phyloP scores from a whole-genome alignment of 2,797 vertebrate genomes.

The Poecilia gillii region DNA sequence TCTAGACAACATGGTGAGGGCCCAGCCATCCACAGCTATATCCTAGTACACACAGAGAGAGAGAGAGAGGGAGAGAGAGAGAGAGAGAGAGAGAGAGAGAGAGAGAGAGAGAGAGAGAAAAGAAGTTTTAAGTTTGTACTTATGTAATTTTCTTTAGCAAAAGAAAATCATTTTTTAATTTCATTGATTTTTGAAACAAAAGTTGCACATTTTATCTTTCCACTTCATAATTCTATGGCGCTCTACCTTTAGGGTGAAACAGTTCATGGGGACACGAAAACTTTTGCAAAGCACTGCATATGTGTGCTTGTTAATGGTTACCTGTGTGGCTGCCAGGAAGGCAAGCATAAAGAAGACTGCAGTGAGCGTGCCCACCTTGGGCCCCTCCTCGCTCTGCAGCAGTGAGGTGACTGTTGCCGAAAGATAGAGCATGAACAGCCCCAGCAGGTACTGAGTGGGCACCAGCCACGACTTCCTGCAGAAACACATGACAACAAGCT shows the following conservation, averaged over 20 bases:
- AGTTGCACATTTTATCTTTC: neutral
- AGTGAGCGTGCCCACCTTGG: slow-evolving; percentile 88
- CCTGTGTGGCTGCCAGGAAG: slow-evolving; percentile 95
- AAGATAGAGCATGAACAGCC: slow-evolving; percentile 95
- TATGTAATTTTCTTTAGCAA: neutral
- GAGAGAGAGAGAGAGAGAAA: neutral
- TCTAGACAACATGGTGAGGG: slow-evolving; percentile 95
- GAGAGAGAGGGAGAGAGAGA: neutral
- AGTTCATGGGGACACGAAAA: neutral
- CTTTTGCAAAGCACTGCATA: neutral
- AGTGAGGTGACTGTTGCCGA: slow-evolving; percentile 86
- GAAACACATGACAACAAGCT: neutral
- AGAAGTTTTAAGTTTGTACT: neutral
- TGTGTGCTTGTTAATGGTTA: slow-evolving; percentile 24
- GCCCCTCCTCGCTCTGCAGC: slow-evolving; percentile 82
- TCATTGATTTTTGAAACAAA: neutral
- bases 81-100: slow-evolving; percentile 48
- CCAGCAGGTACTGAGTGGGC: slow-evolving; percentile 95
- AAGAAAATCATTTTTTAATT: neutral
- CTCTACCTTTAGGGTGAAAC: neutral
- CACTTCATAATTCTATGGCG: too few species aligned
- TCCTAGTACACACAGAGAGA: slow-evolving; percentile 78
- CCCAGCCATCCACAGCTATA: slow-evolving; percentile 98
- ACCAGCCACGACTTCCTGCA: slow-evolving; percentile 94
- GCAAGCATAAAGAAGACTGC: slow-evolving; percentile 94